Evolutionary conservation across 2,888 invertebrate species (phyloP).

Genomic region (Tenodera sinensis): DNA sequence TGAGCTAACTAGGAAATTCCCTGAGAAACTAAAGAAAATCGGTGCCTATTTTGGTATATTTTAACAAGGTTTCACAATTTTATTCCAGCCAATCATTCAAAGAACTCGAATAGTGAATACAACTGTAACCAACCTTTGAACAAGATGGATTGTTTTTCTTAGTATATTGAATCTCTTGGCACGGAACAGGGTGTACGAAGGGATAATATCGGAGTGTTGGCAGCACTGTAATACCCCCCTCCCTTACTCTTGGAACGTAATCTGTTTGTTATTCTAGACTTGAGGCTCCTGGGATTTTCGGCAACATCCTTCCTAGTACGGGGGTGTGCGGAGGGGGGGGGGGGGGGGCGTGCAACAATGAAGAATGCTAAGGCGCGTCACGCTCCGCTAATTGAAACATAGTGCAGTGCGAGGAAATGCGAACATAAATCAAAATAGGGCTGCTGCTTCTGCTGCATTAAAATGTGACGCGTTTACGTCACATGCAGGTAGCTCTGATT

Average conservation of each 20-base stretch:
- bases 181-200: background rate
- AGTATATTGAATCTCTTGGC: too few relatives aligned
- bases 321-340: too few relatives aligned
- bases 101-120: too few relatives aligned
- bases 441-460: background rate
- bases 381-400: background rate
- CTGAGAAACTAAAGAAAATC: too few relatives aligned
- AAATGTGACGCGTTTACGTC: background rate
- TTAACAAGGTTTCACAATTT: too few relatives aligned
- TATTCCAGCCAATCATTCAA: too few relatives aligned
- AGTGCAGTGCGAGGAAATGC: background rate
- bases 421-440: background rate
- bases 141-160: too few relatives aligned
- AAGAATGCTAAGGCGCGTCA: background rate
- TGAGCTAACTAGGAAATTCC: too few relatives aligned
- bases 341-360: background rate
- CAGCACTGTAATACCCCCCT: background rate
- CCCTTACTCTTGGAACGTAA: constrained; percentile 3
- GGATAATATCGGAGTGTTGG: background rate
- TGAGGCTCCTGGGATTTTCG: constrained; percentile 22
- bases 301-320: background rate
- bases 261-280: constrained; percentile 27
- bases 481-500: too few relatives aligned
- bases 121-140: too few relatives aligned
- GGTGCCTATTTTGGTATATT: too few relatives aligned